phyloP scores from a whole-genome alignment of 1,140 invertebrate species.

The Cyclargus thomasi region DNA sequence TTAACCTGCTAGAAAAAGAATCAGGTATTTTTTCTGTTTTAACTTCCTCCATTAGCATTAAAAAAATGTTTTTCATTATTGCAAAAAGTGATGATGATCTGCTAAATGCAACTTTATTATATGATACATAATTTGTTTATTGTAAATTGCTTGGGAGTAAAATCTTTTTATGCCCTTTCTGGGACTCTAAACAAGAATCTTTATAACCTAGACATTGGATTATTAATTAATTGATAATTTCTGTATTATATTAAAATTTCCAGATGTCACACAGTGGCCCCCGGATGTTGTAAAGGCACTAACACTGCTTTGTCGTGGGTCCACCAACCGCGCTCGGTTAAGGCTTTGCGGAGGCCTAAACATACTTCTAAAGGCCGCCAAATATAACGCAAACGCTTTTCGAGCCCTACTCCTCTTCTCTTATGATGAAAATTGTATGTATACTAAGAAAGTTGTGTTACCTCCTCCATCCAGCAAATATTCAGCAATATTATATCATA shows the following conservation, averaged over 20 bases:
- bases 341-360: conserved; percentile 46
- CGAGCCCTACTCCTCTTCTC: conserved; percentile 63
- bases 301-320: background rate
- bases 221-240: no score
- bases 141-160: background rate
- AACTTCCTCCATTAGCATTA: no score
- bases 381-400: conserved; percentile 42
- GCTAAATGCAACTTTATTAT: no score
- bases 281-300: conserved; percentile 37
- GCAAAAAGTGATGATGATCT: no score
- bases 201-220: no score
- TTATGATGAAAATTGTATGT: conserved; percentile 66
- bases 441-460: background rate
- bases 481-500: no score
- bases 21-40: conserved; percentile 39
- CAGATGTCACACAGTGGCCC: conserved; percentile 42
- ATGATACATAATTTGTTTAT: no score
- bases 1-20: conserved; percentile 53
- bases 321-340: background rate
- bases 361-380: conserved; percentile 53
- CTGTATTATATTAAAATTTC: conserved; percentile 22
- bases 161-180: background rate
- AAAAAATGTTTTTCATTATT: no score
- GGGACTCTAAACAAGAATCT: no score
- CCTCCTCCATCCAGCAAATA: no score